Base-by-base conservation (phyloP, 1,140 invertebrate species). In the Brachionus angularis region DNA sequence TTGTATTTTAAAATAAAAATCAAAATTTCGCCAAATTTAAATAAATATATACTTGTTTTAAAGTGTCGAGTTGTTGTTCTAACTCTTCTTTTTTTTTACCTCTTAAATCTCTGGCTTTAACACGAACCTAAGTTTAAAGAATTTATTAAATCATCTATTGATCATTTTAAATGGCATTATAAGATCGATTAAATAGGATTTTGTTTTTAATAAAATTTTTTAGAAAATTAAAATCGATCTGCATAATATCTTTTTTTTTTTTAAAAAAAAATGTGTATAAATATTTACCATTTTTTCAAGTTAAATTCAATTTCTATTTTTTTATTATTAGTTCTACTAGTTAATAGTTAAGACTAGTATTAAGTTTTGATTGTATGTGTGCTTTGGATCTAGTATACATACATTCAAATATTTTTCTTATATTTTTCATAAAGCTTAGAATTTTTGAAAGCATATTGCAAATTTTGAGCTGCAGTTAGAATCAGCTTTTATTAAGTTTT, bases 81-180 rank as follows among this genome's bases (percentile, higher is more conserved):
- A 70, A 42, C 46, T 70, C 46, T 31, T 50, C 67, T 52, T 39
- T 42, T 33, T 70, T 70, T 70, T 70, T 70, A 21, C 67, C 67
- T 50, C 67, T 42, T 29, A 70, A 50, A 29, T 70, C 46, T 70
- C 31, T 52, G 14, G 46, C 27, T 70, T 70, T 70, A 36, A 70
- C 67, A 31, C 67, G 67, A 33, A 67, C 62, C 62, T 67, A 47
- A 67, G 10, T 29, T 39, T 23, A 39, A 21, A 25, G 36, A 7
- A 58, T 12, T 42, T 12, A 23, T n/a, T 18, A 23, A 33, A 39
- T 21, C 33, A 58, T 25, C 33, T 33, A 58, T 58, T 58, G 53
- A 58, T 58, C 29, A 16, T 34, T 33, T 16, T 39, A 18, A 5
- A 23, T 58, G 18, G 33, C 36, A 21, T 21, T 10, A 39, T 31